A percentile compares a stretch with the other conserved stretches of the same genome.
Conservation (phyloP, 1,140 invertebrate species). For the Grapholita molesta region DNA sequence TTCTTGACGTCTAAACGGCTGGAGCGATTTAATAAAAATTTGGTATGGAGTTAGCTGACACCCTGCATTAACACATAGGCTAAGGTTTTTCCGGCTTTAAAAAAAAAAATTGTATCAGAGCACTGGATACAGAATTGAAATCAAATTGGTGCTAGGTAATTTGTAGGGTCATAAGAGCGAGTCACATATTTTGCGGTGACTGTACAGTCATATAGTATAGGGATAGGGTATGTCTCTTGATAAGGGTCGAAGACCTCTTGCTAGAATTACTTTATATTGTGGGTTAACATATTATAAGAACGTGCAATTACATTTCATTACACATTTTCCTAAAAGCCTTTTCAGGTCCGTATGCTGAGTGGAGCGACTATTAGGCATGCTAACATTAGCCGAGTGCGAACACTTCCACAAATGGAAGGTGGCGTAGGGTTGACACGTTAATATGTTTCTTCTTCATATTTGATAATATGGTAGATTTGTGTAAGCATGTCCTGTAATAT, state of each 20-base stretch:
- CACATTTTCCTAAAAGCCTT: background rate
- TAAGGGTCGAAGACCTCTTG: background rate
- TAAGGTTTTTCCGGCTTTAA: no score
- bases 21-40: no score
- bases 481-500: no score
- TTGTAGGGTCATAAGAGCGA: no score
- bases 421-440: background rate
- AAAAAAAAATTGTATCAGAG: no score
- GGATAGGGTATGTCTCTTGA: no score
- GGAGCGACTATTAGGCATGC: background rate
- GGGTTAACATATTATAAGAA: background rate
- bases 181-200: no score
- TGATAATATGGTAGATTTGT: no score
- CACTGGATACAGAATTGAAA: background rate
- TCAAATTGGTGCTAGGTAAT: background rate
- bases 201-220: no score
- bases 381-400: background rate
- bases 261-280: background rate
- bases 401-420: slow-evolving; percentile 5
- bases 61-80: no score
- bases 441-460: background rate
- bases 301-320: background rate
- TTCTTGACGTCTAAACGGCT: no score
- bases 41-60: no score
- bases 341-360: background rate